Conservation (phyloP, 2,113 vertebrate genomes). For the Pycnonotus jocosus region DNA sequence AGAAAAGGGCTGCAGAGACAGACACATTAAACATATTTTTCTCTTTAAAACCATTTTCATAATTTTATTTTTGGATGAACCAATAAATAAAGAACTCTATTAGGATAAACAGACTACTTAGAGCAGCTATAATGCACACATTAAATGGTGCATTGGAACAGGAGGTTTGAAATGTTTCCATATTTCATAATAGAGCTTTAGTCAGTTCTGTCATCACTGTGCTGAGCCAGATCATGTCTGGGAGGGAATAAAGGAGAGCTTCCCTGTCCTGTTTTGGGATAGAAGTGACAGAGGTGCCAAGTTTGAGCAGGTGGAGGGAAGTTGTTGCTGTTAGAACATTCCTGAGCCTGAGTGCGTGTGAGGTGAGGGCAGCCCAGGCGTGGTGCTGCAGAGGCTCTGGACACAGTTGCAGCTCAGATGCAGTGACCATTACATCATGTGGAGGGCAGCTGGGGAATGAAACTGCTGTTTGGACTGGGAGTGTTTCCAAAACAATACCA, state of each 20-base stretch:
- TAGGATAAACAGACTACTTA: constrained; percentile 55
- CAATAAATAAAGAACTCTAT: constrained; percentile 53
- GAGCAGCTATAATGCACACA: neutral
- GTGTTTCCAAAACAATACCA: constrained; percentile 14
- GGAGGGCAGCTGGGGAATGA: constrained; percentile 31
- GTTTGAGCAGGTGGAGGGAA: constrained; percentile 10
- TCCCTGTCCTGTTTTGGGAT: neutral
- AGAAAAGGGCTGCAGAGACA: constrained; percentile 23
- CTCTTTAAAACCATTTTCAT: constrained; percentile 58
- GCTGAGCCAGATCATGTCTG: constrained; percentile 2
- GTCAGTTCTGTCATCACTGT: neutral
- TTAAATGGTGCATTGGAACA: constrained; percentile 39
- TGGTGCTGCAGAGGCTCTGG: neutral
- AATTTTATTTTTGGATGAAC: constrained; percentile 15
- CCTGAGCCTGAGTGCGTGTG: neutral
- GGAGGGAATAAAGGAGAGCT: neutral
- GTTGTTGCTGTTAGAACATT: neutral
- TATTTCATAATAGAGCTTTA: constrained; percentile 46
- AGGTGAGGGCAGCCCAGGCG: neutral
- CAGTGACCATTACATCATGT: neutral
- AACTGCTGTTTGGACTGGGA: neutral
- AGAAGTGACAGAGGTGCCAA: neutral
- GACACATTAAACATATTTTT: constrained; percentile 42
- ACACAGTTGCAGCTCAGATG: fast-evolving
- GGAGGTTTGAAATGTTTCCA: constrained; percentile 48